Conservation (phyloP, 2,797 vertebrate genomes). For the Diceros bicornis region DNA sequence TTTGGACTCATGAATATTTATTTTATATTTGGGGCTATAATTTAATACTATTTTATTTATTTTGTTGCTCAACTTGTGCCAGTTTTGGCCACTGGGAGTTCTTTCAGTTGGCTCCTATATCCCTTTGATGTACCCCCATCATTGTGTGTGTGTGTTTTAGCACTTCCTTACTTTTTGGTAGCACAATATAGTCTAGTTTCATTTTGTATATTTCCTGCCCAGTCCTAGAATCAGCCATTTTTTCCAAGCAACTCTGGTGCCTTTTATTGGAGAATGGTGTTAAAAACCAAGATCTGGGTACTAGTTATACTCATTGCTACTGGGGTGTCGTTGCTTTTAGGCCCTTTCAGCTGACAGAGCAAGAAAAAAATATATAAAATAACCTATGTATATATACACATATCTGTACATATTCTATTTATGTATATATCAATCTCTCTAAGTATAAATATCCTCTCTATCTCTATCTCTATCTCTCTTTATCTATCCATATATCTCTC, state of each 20-base stretch:
- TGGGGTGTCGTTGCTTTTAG: background rate
- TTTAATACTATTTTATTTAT: background rate
- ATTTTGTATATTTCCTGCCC: background rate
- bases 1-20: background rate
- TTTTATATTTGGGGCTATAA: background rate
- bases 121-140: background rate
- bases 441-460: background rate
- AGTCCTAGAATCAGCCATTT: background rate
- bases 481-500: too few relatives aligned
- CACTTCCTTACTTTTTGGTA: background rate
- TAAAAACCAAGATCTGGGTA: constrained; percentile 15
- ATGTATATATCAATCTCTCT: background rate
- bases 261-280: background rate
- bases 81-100: background rate
- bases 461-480: background rate
- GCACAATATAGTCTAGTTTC: background rate
- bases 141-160: background rate
- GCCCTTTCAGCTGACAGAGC: background rate
- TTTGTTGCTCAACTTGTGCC: background rate
- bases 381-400: background rate
- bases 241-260: background rate
- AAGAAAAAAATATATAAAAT: background rate
- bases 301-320: background rate
- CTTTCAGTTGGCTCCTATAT: background rate
- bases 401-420: background rate